These are phyloP conservation scores for Rhagonycha lutea DNA, from an alignment of 2,888 invertebrate species.

Conservation along the genomic window DNA sequence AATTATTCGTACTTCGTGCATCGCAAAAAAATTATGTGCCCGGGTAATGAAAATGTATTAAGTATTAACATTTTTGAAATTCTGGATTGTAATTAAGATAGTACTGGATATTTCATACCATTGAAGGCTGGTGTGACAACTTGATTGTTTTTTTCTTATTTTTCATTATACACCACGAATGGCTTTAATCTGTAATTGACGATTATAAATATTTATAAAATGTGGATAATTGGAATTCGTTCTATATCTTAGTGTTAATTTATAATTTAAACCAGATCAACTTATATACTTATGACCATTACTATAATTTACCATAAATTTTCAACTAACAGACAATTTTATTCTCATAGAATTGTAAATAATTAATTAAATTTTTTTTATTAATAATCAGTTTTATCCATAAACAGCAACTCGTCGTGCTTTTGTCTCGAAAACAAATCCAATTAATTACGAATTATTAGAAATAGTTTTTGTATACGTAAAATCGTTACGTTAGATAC, in stretches of 20 bases:
- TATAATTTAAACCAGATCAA: slow-evolving; percentile 8
- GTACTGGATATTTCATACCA: background rate
- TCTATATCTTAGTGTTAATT: slow-evolving; percentile 17
- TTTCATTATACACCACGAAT: background rate
- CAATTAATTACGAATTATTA: background rate
- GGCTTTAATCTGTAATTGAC: background rate
- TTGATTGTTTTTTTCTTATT: background rate
- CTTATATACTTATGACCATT: background rate
- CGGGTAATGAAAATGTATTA: background rate
- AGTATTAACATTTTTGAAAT: background rate
- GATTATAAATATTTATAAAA: slow-evolving; percentile 14
- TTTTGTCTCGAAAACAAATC: background rate
- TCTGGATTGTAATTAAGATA: background rate
- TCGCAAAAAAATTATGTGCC: background rate
- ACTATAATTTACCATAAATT: background rate
- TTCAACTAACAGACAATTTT: background rate
- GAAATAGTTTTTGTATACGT: background rate
- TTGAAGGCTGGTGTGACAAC: background rate
- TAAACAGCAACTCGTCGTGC: background rate
- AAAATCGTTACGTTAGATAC: background rate
- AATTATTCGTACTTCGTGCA: background rate
- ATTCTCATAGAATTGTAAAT: background rate
- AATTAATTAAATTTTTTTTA: background rate
- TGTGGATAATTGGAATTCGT: slow-evolving; percentile 8
- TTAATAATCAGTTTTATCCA: background rate